Percentiles rank a stretch among this genome's conserved stretches.
Evolutionary conservation across 1,140 invertebrate species (phyloP).

Genomic region (Solen grandis): DNA sequence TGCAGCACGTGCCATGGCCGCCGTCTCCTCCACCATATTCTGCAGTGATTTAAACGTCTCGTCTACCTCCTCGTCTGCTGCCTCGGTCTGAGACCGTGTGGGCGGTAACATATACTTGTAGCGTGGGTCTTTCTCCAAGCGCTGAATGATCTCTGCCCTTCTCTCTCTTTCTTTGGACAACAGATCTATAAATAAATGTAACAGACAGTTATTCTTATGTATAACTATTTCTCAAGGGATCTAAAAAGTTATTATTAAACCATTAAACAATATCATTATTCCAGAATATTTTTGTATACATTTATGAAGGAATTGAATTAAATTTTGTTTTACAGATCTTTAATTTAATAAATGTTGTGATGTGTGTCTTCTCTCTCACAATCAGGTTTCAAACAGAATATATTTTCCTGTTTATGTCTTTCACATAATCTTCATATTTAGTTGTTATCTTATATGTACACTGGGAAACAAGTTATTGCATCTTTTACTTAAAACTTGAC

Average conservation of each 20-base stretch:
- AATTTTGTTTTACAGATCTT: no score
- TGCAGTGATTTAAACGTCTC: constrained; percentile 52
- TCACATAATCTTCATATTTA: no score
- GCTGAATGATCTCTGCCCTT: constrained; percentile 25
- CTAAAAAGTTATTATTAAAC: background rate
- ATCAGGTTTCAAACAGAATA: no score
- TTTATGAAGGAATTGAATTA: no score
- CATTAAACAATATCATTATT: background rate
- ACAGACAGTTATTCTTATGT: no score
- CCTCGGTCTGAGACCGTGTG: background rate
- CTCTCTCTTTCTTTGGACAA: constrained; percentile 23
- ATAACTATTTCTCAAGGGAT: background rate
- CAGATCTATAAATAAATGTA: background rate
- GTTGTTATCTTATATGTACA: no score
- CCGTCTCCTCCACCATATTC: constrained; percentile 68
- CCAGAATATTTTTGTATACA: no score
- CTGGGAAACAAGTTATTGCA: no score
- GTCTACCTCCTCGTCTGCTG: constrained; percentile 18
- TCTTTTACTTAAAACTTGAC: no score
- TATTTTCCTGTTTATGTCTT: no score
- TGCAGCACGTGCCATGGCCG: constrained; percentile 67
- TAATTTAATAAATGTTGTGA: no score
- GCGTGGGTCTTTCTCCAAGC: constrained; percentile 49
- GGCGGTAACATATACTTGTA: constrained; percentile 47
- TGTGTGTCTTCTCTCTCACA: no score